Evolutionary conservation across 2,797 vertebrate species (phyloP).

Genomic region (Propithecus deckenii): DNA sequence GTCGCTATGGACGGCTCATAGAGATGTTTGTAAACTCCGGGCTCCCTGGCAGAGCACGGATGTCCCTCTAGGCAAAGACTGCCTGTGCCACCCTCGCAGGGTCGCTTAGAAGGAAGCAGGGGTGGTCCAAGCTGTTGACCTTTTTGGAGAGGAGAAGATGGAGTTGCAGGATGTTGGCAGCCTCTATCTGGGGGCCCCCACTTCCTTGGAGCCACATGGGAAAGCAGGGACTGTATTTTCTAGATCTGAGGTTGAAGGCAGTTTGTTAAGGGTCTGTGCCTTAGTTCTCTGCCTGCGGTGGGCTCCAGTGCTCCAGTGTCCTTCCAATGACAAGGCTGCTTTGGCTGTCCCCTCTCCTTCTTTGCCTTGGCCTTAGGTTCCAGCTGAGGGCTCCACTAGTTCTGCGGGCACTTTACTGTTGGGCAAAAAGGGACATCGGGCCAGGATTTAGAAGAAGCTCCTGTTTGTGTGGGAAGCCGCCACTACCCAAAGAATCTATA

Average conservation of each 20-base stretch:
- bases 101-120: neutral
- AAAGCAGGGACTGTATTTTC: neutral
- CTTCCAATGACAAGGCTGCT: neutral
- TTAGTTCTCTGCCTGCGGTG: neutral
- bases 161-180: neutral
- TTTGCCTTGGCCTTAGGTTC: neutral
- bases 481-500: fast-evolving
- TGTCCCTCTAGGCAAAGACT: neutral
- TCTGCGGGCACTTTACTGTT: neutral
- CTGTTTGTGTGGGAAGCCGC: neutral
- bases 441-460: neutral
- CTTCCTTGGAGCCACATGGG: neutral
- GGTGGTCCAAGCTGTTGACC: neutral
- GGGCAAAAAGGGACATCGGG: fast-evolving
- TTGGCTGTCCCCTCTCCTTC: neutral
- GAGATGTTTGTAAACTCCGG: neutral
- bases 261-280: fast-evolving
- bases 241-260: neutral
- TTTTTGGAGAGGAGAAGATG: neutral
- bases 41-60: neutral
- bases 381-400: neutral
- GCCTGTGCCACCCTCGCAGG: neutral
- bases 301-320: fast-evolving
- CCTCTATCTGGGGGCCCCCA: fast-evolving
- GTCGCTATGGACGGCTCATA: neutral